phyloP scores from a whole-genome alignment of 2,113 vertebrate species.

The Zosterops hypoxanthus region DNA sequence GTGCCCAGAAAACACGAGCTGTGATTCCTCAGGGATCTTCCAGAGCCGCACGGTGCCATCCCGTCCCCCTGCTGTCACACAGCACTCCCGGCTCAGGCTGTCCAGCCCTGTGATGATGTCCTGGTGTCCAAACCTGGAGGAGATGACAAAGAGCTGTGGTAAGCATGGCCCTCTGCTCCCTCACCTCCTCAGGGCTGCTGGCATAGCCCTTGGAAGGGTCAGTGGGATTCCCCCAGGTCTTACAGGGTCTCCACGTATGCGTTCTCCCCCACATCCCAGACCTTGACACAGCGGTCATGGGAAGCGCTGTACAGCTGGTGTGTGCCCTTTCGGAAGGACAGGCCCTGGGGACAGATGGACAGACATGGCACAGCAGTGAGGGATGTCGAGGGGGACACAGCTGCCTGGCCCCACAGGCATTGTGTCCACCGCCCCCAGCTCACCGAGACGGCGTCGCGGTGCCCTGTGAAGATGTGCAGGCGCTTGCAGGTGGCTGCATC shows the following conservation, averaged over 20 bases:
- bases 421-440: rapidly evolving
- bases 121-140: slow-evolving; percentile 90
- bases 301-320: slow-evolving; percentile 94
- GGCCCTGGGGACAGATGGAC: slow-evolving; percentile 70
- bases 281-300: slow-evolving; percentile 92
- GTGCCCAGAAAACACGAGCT: slow-evolving; percentile 93
- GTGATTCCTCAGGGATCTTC: slow-evolving; percentile 96
- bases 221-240: slow-evolving; percentile 33
- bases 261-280: slow-evolving; percentile 95
- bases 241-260: slow-evolving; percentile 95
- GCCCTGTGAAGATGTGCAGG: slow-evolving; percentile 90
- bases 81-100: slow-evolving; percentile 90
- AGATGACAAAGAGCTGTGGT: neutral
- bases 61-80: slow-evolving; percentile 90
- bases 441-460: slow-evolving; percentile 89
- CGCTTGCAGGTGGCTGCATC: slow-evolving; percentile 86
- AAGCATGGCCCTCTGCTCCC: rapidly evolving
- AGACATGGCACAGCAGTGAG: neutral
- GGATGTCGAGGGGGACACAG: rapidly evolving
- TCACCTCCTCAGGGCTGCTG: neutral
- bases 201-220: neutral
- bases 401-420: neutral
- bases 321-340: slow-evolving; percentile 91
- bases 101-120: slow-evolving; percentile 89
- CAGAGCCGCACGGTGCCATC: slow-evolving; percentile 91